Evolutionary conservation across 2,888 invertebrate genomes (phyloP).

Genomic region (Crepidodera aurea): DNA sequence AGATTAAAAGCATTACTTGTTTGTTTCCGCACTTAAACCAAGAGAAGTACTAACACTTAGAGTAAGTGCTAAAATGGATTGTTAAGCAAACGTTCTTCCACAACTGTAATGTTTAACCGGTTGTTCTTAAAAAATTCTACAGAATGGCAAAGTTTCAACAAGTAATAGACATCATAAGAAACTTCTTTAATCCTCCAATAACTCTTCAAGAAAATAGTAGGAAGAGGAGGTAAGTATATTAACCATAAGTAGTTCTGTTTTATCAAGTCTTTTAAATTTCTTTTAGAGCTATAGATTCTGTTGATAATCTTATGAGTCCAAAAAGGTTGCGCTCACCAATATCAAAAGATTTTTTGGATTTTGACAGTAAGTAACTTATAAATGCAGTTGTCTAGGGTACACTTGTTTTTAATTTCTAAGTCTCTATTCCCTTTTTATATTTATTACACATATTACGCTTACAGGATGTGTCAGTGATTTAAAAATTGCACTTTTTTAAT

Average conservation of each 20-base stretch:
- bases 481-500: no score
- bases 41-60: neutral
- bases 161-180: neutral
- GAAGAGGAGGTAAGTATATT: conserved; percentile 43
- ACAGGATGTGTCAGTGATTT: neutral
- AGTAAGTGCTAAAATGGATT: neutral
- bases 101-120: neutral
- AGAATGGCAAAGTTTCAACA: conserved; percentile 2
- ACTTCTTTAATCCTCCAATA: conserved; percentile 3
- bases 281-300: conserved; percentile 38
- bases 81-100: neutral
- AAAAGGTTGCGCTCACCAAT: conserved; percentile 41
- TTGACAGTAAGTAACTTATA: conserved; percentile 19
- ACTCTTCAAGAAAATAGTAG: conserved; percentile 22
- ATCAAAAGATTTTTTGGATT: conserved; percentile 26
- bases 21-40: no score
- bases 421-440: no score
- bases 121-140: neutral
- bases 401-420: no score
- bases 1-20: no score
- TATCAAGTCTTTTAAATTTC: conserved; percentile 4
- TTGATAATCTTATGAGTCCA: conserved; percentile 36
- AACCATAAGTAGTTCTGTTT: neutral
- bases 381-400: no score
- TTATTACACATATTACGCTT: no score